Conservation (phyloP, 1,140 invertebrate species). For the Drosophila parvula region DNA sequence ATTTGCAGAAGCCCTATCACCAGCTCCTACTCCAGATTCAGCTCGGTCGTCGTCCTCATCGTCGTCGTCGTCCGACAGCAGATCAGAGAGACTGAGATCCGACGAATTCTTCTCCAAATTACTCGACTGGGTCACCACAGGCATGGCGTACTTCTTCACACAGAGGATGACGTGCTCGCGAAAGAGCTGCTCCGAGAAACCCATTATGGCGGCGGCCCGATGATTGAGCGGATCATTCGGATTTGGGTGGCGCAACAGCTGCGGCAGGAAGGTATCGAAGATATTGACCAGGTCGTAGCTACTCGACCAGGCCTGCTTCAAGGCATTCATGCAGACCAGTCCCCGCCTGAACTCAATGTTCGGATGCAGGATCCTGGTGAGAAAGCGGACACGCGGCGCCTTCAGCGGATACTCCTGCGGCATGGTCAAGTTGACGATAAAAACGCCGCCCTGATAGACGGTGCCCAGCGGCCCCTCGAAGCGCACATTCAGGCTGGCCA, state of each 20-base stretch:
- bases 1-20: conserved; percentile 3
- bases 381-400: conserved; percentile 99
- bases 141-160: conserved; percentile 96
- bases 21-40: conserved; percentile 11
- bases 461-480: conserved; percentile 99
- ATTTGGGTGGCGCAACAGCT: conserved; percentile 99
- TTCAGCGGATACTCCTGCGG: conserved; percentile 99
- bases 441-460: conserved; percentile 99
- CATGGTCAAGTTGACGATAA: conserved; percentile 99
- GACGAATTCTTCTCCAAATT: conserved; percentile 59
- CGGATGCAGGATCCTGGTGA: conserved; percentile 99
- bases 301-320: conserved; percentile 97
- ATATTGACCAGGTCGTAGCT: conserved; percentile 99
- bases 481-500: conserved; percentile 99
- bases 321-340: conserved; percentile 99
- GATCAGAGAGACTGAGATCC: conserved; percentile 62
- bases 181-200: conserved; percentile 99
- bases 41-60: conserved; percentile 18
- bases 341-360: conserved; percentile 99
- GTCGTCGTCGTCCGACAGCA: conserved; percentile 58
- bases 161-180: conserved; percentile 99
- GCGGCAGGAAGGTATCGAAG: conserved; percentile 99
- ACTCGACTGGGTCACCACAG: conserved; percentile 15
- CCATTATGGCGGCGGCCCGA: conserved; percentile 98
- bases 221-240: conserved; percentile 98